Conservation (phyloP, 2,888 invertebrate species). For the Itoplectis maculator region DNA sequence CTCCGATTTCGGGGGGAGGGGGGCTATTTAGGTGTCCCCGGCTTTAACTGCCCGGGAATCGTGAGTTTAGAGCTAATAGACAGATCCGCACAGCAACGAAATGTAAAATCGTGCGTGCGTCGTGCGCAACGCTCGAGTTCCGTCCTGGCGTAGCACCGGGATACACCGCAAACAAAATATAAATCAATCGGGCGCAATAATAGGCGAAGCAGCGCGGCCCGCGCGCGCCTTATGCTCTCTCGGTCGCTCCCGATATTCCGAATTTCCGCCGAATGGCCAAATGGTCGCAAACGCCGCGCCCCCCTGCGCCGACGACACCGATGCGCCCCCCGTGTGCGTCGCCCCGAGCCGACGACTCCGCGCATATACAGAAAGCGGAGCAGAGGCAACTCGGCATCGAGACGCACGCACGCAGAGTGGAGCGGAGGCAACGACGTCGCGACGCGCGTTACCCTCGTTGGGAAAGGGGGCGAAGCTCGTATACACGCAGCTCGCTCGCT, state of each 20-base stretch:
- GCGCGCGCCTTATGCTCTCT: conserved; percentile 65
- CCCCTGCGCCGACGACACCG: conserved; percentile 71
- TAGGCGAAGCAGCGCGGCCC: conserved; percentile 74
- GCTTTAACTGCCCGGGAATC: too few species aligned
- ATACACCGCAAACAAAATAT: conserved; percentile 81
- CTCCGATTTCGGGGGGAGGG: too few species aligned
- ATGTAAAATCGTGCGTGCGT: conserved; percentile 32
- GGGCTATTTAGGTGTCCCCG: too few species aligned
- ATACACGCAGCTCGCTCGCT: conserved; percentile 68
- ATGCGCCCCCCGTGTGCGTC: conserved; percentile 51
- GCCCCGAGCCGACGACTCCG: conserved; percentile 35
- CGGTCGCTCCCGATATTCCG: conserved; percentile 78
- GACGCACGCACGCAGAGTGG: conserved; percentile 6
- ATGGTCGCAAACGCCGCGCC: conserved; percentile 79
- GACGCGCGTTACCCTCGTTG: conserved; percentile 28
- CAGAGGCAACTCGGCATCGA: too few species aligned
- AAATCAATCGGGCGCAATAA: conserved; percentile 82
- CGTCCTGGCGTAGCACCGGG: too few species aligned
- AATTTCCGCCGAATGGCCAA: conserved; percentile 83
- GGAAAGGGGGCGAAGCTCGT: background rate
- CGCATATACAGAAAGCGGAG: too few species aligned
- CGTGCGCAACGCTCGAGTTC: background rate
- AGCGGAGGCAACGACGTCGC: too few species aligned
- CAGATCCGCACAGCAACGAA: conserved; percentile 43
- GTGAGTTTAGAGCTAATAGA: conserved; percentile 61